Base-by-base conservation (phyloP, 2,888 invertebrate genomes). In the Isoperla grammatica region DNA sequence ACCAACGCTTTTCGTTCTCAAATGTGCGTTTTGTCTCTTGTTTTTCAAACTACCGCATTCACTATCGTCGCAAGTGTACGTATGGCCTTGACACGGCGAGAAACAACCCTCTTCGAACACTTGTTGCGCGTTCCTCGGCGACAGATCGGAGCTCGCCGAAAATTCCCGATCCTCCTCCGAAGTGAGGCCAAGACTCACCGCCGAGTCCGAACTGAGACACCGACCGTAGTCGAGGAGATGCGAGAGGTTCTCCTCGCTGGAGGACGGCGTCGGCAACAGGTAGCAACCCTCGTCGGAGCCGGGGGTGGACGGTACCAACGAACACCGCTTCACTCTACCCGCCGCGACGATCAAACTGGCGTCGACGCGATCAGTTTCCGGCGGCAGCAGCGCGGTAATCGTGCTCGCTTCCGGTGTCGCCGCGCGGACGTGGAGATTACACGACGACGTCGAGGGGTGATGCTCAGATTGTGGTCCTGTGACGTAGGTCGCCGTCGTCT, bases 161-260 rank as follows among this genome's bases (percentile, higher is more conserved):
- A 4, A 29, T 29, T 29, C 29, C 4, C 5, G 29, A 20, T 17
- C 53, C 37, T 35, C 53, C 20, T 19, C 11, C 9, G 17, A 13
- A 37, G 35, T 37, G 8, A 35, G 23, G 3, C 17, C 13, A 6
- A 53, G 40, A 39, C 53, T 19, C 19, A 53, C 53, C 9, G 53
- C 53, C 19, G 53, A 53, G 39, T 53, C 53, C 4, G 53, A 37
- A 19, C 53, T 53, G 19, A 39, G 40, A 39, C 53, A 53, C n/a
- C 53, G 53, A 15, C 8, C 12, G 40, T 19, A 39, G 4, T 29
- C 8, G 4, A 15, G 37, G 37, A 17, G 3, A n/a, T n/a, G n/a
- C 22, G 5, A n/a, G 23, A 49, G 49, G 5, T 49, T 15, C 37
- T 53, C 53, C 39, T 53, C 53, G 37, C 37, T 37, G 39, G 19